Evolutionary conservation across 2,888 invertebrate species (phyloP).

Genomic region (Lepidocyrtoides sp.): DNA sequence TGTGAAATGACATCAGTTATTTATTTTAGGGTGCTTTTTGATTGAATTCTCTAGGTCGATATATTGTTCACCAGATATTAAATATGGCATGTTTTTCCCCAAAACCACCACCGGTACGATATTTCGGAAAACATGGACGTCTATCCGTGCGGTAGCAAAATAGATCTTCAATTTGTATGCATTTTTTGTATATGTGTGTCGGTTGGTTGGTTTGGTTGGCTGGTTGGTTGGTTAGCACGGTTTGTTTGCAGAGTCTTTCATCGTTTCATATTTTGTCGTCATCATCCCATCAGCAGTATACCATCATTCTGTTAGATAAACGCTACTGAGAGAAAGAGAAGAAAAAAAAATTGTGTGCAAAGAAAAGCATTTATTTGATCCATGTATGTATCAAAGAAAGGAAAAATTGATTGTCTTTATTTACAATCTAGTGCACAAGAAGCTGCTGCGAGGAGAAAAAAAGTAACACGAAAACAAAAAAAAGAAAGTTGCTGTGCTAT

Average conservation of each 20-base stretch:
- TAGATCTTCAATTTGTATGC: too few species aligned
- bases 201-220: neutral
- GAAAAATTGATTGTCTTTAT: constrained; percentile 41
- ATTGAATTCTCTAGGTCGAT: constrained; percentile 54
- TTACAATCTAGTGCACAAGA: neutral
- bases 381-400: neutral
- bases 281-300: constrained; percentile 16
- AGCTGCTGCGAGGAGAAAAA: neutral
- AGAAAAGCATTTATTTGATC: neutral
- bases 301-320: neutral
- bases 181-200: too few species aligned
- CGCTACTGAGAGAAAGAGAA: neutral
- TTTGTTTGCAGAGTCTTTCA: constrained; percentile 34
- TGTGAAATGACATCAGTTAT: constrained; percentile 69
- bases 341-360: neutral
- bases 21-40: constrained; percentile 61
- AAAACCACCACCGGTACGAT: too few species aligned
- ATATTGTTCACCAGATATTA: constrained; percentile 1
- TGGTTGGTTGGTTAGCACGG: neutral
- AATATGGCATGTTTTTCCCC: neutral
- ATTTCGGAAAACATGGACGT: too few species aligned
- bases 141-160: constrained; percentile 17
- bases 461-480: neutral
- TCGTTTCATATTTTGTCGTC: constrained; percentile 27
- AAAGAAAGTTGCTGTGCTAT: neutral